Conservation (phyloP, 2,797 vertebrate genomes). For the Tachyglossus aculeatus region DNA sequence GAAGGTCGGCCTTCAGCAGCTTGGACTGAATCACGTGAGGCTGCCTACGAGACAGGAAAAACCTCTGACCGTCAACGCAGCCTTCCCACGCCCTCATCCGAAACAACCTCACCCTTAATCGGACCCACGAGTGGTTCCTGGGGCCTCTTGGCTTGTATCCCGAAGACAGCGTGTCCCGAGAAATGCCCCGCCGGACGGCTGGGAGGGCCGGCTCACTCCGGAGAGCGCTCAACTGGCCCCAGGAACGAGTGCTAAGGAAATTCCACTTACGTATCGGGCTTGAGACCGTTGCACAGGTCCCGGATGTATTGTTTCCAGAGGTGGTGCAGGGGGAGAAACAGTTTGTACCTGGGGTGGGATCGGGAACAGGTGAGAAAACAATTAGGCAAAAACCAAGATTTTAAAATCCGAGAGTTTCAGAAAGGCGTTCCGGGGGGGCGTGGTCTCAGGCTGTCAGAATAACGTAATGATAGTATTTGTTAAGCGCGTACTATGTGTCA, state of each 20-base stretch:
- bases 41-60: slow-evolving; percentile 70
- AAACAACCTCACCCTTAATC: too few relatives aligned
- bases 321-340: slow-evolving; percentile 89
- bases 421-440: too few relatives aligned
- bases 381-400: background rate
- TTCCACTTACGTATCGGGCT: slow-evolving; percentile 75
- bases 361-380: background rate
- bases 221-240: background rate
- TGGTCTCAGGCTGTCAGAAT: too few relatives aligned
- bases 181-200: background rate
- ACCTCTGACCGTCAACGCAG: too few relatives aligned
- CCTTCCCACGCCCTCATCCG: too few relatives aligned
- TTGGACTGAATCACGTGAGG: slow-evolving; percentile 87
- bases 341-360: slow-evolving; percentile 77
- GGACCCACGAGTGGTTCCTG: too few relatives aligned
- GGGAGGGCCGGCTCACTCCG: too few relatives aligned
- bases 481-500: too few relatives aligned
- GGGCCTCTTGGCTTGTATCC: too few relatives aligned
- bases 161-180: too few relatives aligned
- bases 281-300: slow-evolving; percentile 86
- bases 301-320: slow-evolving; percentile 92
- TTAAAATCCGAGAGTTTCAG: too few relatives aligned
- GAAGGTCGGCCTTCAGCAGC: slow-evolving; percentile 93
- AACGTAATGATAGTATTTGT: too few relatives aligned
- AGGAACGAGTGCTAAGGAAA: background rate